Evolutionary conservation across 2,888 invertebrate species (phyloP).

Genomic region (Platynereis dumerilii): DNA sequence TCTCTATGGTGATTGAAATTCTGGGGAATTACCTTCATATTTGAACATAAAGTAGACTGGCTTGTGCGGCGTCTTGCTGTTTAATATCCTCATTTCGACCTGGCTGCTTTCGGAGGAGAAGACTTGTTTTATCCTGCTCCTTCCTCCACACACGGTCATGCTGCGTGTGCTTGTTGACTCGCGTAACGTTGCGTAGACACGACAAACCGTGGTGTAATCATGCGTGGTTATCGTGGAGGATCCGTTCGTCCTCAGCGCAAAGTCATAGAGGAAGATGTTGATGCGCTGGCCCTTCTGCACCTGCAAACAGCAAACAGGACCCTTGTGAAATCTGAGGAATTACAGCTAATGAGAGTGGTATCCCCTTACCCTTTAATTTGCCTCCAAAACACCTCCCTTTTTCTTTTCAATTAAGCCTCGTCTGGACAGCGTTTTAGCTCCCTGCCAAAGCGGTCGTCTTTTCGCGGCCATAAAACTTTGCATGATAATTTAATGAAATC

Average conservation of each 20-base stretch:
- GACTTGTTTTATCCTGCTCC: neutral
- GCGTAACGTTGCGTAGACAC: neutral
- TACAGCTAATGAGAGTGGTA: too few species aligned
- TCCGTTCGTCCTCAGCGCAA: neutral
- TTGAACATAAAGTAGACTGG: constrained; percentile 9
- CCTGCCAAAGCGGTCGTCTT: too few species aligned
- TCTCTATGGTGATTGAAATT: too few species aligned
- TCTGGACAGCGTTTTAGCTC: too few species aligned
- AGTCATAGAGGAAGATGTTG: neutral
- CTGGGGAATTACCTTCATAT: constrained; percentile 6
- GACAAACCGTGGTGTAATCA: neutral
- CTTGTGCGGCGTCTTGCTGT: constrained; percentile 7
- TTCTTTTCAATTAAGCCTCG: too few species aligned
- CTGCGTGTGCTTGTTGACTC: constrained; percentile 4
- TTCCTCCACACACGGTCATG: neutral
- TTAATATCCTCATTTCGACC: constrained; percentile 5
- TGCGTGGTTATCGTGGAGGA: neutral
- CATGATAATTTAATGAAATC: too few species aligned
- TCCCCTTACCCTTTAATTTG: too few species aligned
- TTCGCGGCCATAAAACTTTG: too few species aligned
- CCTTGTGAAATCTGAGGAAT: too few species aligned
- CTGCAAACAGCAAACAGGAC: too few species aligned
- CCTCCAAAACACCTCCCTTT: too few species aligned
- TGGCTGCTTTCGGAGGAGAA: neutral
- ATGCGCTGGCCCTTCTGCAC: neutral